Evolutionary conservation across 1,140 invertebrate genomes (phyloP).

Genomic region (Aphelenchoides besseyi): DNA sequence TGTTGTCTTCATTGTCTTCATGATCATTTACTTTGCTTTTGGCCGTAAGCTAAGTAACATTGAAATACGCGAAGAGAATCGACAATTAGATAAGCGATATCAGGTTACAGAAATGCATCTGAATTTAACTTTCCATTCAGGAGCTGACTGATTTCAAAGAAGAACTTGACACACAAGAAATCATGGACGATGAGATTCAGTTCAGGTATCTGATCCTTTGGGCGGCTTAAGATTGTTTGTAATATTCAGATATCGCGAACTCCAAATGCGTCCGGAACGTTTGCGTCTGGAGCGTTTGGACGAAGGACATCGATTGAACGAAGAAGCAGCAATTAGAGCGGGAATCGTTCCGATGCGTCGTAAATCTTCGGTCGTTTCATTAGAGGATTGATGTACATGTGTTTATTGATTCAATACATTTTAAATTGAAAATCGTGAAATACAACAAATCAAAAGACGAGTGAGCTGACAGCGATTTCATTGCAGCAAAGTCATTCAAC

Average conservation of each 20-base stretch:
- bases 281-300: conserved; percentile 11
- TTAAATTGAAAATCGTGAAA: too few species aligned
- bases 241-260: conserved; percentile 8
- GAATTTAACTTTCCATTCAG: conserved; percentile 24
- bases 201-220: neutral
- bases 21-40: conserved; percentile 32
- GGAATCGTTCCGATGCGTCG: neutral
- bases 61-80: conserved; percentile 28
- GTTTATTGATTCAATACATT: too few species aligned
- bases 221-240: neutral
- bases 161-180: conserved; percentile 37
- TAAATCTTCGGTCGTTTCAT: too few species aligned
- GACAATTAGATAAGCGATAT: conserved; percentile 24
- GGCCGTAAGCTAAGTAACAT: conserved; percentile 35
- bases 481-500: too few species aligned
- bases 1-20: conserved; percentile 19
- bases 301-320: conserved; percentile 1
- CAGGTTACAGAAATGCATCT: conserved; percentile 9
- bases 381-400: too few species aligned
- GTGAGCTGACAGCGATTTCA: too few species aligned
- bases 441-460: too few species aligned
- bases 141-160: conserved; percentile 34
- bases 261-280: conserved; percentile 9
- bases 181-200: conserved; percentile 24
- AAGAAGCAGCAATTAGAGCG: conserved; percentile 11